Conservation (phyloP, 2,113 vertebrate genomes). For the Lipophrys pholis region DNA sequence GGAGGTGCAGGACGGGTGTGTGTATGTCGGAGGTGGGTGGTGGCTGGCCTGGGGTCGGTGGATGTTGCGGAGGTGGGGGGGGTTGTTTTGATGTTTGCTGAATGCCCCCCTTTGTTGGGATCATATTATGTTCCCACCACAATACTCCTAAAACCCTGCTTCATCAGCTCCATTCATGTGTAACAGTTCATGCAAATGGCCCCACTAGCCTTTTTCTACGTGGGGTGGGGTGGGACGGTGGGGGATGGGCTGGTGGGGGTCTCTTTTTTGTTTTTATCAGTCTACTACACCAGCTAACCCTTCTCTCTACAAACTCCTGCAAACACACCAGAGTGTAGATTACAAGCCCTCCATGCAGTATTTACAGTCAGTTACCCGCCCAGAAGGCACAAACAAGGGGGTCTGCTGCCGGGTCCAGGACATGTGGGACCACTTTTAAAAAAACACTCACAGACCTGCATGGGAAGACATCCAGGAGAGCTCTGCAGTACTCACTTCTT, state of each 20-base stretch:
- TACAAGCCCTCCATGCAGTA: slow-evolving; percentile 30
- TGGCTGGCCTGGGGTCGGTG: slow-evolving; percentile 46
- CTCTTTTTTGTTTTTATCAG: slow-evolving; percentile 50
- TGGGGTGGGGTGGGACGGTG: slow-evolving; percentile 22
- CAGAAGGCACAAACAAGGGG: background rate
- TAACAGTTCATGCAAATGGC: slow-evolving; percentile 87
- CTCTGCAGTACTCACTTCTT: too few relatives aligned
- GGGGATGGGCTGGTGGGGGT: too few relatives aligned
- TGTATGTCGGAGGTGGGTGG: slow-evolving; percentile 61
- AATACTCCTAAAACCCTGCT: slow-evolving; percentile 83
- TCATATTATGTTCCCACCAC: slow-evolving; percentile 87
- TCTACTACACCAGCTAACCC: slow-evolving; percentile 56
- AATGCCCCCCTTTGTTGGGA: slow-evolving; percentile 83
- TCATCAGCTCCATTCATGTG: slow-evolving; percentile 86
- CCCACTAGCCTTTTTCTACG: slow-evolving; percentile 69
- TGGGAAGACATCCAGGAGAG: too few relatives aligned
- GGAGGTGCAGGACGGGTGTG: background rate
- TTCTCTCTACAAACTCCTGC: slow-evolving; percentile 49
- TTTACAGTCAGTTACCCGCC: slow-evolving; percentile 10
- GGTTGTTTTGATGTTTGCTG: slow-evolving; percentile 63
- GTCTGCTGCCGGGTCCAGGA: too few relatives aligned
- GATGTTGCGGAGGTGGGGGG: slow-evolving; percentile 22
- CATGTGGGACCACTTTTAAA: too few relatives aligned
- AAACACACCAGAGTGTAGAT: slow-evolving; percentile 41
- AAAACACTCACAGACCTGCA: too few relatives aligned